These are phyloP conservation scores for Catocala sponsa DNA, from an alignment of 2,888 invertebrate species.

Conservation along the genomic window DNA sequence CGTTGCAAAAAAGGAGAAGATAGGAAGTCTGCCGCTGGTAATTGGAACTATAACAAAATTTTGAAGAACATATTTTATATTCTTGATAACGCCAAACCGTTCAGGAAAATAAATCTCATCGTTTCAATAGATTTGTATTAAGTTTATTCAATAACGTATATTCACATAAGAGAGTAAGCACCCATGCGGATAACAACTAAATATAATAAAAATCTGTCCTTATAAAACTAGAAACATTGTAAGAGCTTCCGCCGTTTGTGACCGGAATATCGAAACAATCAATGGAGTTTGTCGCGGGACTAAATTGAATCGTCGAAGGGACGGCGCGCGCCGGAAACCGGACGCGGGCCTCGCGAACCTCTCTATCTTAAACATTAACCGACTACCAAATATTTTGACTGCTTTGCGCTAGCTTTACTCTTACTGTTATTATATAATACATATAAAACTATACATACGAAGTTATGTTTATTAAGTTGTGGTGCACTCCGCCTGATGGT, in stretches of 20 bases:
- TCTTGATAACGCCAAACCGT: too few species aligned
- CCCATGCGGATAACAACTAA: constrained; percentile 39
- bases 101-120: constrained; percentile 11
- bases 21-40: too few species aligned
- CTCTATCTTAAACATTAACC: constrained; percentile 69
- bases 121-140: constrained; percentile 13
- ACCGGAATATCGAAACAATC: constrained; percentile 86
- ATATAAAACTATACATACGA: too few species aligned
- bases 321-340: constrained; percentile 76
- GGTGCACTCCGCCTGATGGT: too few species aligned
- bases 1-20: too few species aligned
- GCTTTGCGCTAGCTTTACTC: constrained; percentile 27
- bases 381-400: constrained; percentile 47
- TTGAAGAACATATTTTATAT: too few species aligned
- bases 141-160: constrained; percentile 26
- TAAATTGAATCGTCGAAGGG: constrained; percentile 80
- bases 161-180: constrained; percentile 25
- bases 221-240: constrained; percentile 54
- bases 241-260: constrained; percentile 69
- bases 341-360: constrained; percentile 69
- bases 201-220: constrained; percentile 52
- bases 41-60: too few species aligned
- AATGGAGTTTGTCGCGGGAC: constrained; percentile 82
- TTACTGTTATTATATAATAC: background rate
- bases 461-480: too few species aligned